These are phyloP conservation scores for Agrochola circellaris DNA, from an alignment of 2,888 invertebrate genomes.

Conservation along the genomic window DNA sequence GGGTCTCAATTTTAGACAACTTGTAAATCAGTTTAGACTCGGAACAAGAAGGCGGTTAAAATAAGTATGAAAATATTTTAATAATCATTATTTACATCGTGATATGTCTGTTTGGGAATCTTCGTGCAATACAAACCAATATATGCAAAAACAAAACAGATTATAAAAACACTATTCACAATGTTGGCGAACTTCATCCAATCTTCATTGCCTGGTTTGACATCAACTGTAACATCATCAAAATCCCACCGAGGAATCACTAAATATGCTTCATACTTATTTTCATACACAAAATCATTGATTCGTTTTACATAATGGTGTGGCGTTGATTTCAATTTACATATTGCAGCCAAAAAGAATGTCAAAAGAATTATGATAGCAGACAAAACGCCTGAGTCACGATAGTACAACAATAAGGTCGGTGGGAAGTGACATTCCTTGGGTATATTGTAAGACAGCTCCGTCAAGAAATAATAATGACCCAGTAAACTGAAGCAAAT, in stretches of 20 bases:
- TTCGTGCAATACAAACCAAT: constrained; percentile 64
- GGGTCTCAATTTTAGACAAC: no score
- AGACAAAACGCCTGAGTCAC: constrained; percentile 70
- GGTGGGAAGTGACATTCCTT: constrained; percentile 63
- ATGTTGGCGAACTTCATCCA: constrained; percentile 72
- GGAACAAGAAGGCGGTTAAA: not conserved
- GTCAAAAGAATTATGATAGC: constrained; percentile 63
- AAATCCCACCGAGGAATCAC: constrained; percentile 68
- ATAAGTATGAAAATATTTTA: not conserved
- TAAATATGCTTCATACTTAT: constrained; percentile 58
- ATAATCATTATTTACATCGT: not conserved
- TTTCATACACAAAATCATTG: constrained; percentile 65
- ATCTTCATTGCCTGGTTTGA: constrained; percentile 34
- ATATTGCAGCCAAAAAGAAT: constrained; percentile 64
- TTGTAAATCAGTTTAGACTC: not conserved
- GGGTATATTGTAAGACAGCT: constrained; percentile 68
- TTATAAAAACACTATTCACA: constrained; percentile 66
- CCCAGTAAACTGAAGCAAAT: constrained; percentile 70
- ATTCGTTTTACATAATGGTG: constrained; percentile 62
- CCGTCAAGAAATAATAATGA: constrained; percentile 70
- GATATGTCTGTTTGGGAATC: constrained; percentile 65
- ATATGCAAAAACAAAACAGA: constrained; percentile 63
- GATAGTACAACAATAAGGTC: constrained; percentile 71
- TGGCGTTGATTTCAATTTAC: constrained; percentile 52
- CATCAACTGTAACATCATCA: constrained; percentile 26